Evolutionary conservation across 2,888 invertebrate species (phyloP), one percentile per base, ranked within the genome.

Genomic region (Augochlorella aurata): DNA sequence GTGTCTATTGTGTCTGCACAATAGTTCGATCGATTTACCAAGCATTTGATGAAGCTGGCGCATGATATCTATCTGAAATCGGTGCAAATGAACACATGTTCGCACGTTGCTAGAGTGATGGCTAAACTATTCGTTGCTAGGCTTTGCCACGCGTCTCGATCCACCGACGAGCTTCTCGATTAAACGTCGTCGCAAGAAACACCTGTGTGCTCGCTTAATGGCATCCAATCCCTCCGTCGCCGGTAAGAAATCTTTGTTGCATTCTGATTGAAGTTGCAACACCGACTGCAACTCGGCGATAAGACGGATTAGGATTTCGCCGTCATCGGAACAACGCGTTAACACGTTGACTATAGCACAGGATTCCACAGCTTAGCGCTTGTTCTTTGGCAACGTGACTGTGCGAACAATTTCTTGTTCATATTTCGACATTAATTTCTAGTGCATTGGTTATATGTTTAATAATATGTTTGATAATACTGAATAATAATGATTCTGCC

Each of bases 71-170:
- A 44, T 10, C 52, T 7, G 47, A 54, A 65, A 66, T 75, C 54
- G 24, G 69, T 16, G 18, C 54, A 52, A 67, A 66, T 61, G 58
- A 67, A 52, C 58, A 67, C 38, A 2, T 47, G 58, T 24, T 52
- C 12, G n/a, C 65, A 38, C n/a, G 16, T 16, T 21, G n/a, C 10
- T 9, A 29, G 21, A 67, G 61, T 50, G 12, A 14, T n/a, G 14
- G 16, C 10, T 63, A 38, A 79, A 77, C 67, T 77, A 67, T 45
- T 76, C 21, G 38, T n/a, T n/a, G 67, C 18, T 14, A 14, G 49
- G 16, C 49, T 72, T 73, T 4, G 38, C 38, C 49, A 68, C 44
- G 61, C 67, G 29, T 50, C 49, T 66, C 50, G 3, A 24, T 24
- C 10, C n/a, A 5, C 12, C 18, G 38, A n/a, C 10, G 21, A 24